Percentiles rank a stretch among this genome's conserved stretches.
Conservation (phyloP, 35 echinoderm and acorn worm genomes). For the Anneissia japonica region DNA sequence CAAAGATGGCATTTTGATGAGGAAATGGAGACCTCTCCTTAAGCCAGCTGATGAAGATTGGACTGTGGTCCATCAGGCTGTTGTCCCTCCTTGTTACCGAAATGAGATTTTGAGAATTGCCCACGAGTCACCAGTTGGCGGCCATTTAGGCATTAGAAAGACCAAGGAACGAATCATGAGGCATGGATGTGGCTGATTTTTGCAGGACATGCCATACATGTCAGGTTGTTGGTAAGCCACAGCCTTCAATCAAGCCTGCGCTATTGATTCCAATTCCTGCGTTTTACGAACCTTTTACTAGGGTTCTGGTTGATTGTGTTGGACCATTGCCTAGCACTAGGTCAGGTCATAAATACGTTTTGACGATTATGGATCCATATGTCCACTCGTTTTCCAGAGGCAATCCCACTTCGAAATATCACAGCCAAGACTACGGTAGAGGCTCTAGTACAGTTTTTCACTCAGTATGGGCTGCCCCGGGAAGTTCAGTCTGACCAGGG, state of each 20-base stretch:
- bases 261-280: conserved; percentile 15
- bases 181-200: conserved; percentile 7
- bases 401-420: conserved; percentile 36
- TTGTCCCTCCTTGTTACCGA: conserved; percentile 40
- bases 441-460: conserved; percentile 37
- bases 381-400: conserved; percentile 41
- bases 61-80: conserved; percentile 35
- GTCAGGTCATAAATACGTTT: background rate
- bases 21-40: conserved; percentile 59
- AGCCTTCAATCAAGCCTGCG: conserved; percentile 5
- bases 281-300: background rate
- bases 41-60: conserved; percentile 38
- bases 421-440: conserved; percentile 26
- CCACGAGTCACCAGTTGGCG: conserved; percentile 11
- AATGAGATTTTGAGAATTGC: conserved; percentile 8
- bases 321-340: conserved; percentile 13
- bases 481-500: conserved; percentile 60
- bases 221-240: conserved; percentile 19
- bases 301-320: conserved; percentile 2
- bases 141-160: conserved; percentile 17
- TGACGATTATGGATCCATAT: conserved; percentile 34
- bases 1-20: conserved; percentile 39
- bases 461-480: conserved; percentile 32
- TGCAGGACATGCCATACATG: conserved; percentile 17
- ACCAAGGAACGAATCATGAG: background rate